Base-by-base conservation (phyloP, 2,797 vertebrate species). In the Carcharodon carcharias region DNA sequence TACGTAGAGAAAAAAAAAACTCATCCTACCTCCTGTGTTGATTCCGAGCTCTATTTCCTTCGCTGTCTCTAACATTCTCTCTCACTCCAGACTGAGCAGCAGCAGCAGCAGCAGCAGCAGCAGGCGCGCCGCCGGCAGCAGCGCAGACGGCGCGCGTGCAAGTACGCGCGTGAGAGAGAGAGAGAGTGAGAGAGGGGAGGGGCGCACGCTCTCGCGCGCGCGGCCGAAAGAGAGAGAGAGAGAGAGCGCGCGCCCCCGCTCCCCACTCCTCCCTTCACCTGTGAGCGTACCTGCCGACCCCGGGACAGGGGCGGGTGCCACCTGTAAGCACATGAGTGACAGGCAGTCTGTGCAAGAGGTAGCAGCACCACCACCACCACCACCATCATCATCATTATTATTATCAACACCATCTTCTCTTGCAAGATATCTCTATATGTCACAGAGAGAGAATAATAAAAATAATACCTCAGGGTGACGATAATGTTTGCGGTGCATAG, bases 51-150 rank as follows among this genome's bases (percentile, higher is more conserved):
- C 63, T 45, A 40, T 26, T n/a, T 67, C 91, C 89, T 65, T 92
- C 61, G 91, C 91, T 67, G 91, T 21, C 91, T 93, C 91, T 93
- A 93, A 93, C 91, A 93, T 93, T 93, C 61, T 93, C 56, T 35
- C 71, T 93, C 61, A 93, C 40, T 23, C 89, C 89, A 40, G 89
- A 92, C 58, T 93, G 91, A 67, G n/a, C 58, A 65, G 40, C 63
- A 91, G 56, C 28, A 9, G 21, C 35, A 63, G 58, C 80, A 63
- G 58, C 58, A 45, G 80, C 80, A 63, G 58, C 58, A 45, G 80
- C 80, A 45, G 61, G 61, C 61, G 91, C 91, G 91, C 91, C n/a
- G 58, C 91, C 91, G 88, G 56, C 45, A 63, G 58, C 58, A 45
- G 80, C 80, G 28, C 69, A 73, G 28, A 1, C 71, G 28, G 26